phyloP scores from a whole-genome alignment of 2,113 vertebrate species.

The Paradisaea rubra region DNA sequence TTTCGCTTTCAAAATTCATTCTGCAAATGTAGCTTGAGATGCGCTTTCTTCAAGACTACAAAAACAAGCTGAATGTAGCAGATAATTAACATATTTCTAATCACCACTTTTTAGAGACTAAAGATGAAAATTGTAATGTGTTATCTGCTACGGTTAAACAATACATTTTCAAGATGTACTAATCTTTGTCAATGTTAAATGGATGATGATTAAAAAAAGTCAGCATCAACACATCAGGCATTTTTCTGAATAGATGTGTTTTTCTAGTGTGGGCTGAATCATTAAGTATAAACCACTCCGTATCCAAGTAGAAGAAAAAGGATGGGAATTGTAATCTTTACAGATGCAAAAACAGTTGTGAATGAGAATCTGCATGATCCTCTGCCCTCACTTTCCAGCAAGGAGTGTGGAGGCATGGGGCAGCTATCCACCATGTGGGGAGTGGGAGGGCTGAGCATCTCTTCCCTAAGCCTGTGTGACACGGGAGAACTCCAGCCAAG shows the following conservation, averaged over 20 bases:
- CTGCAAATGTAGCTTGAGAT: not conserved
- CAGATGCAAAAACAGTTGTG: not conserved
- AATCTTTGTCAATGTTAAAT: not conserved
- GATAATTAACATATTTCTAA: not conserved
- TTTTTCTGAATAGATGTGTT: not conserved
- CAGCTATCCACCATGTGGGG: not conserved
- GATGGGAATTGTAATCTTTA: not conserved
- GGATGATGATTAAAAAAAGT: not conserved
- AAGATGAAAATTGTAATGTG: not conserved
- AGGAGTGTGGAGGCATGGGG: not conserved
- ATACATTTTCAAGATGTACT: not conserved
- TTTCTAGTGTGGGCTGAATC: not conserved
- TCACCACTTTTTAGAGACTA: not conserved
- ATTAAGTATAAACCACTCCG: not conserved
- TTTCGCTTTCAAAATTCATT: not conserved
- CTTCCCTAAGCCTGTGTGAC: not conserved
- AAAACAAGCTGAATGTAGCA: not conserved
- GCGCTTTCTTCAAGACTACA: not conserved
- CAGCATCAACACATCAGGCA: not conserved
- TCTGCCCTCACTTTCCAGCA: not conserved
- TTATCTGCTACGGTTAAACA: not conserved
- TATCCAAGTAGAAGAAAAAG: not conserved
- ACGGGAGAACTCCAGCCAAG: not conserved
- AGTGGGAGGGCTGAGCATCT: not conserved
- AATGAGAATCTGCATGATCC: not conserved